Percentiles rank a stretch among this genome's conserved stretches.
Evolutionary conservation across 2,888 invertebrate genomes (phyloP).

Genomic region (Dynastes grantii): DNA sequence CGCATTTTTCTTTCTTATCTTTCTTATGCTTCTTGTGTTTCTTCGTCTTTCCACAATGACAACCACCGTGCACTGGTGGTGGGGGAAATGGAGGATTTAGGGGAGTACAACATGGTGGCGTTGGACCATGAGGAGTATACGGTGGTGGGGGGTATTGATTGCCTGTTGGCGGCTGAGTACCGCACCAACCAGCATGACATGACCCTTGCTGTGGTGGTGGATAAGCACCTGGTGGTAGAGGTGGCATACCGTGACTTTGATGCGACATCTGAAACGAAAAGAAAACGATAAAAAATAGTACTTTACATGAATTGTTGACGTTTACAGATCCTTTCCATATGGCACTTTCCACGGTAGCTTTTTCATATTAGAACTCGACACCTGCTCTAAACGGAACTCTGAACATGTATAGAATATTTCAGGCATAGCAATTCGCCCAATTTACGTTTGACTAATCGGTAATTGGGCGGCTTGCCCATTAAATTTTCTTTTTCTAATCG

Average conservation of each 20-base stretch:
- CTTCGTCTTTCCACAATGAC: neutral
- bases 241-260: constrained; percentile 39
- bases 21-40: constrained; percentile 1
- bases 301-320: no score
- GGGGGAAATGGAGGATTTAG: neutral
- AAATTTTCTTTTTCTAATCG: no score
- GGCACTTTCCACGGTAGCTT: no score
- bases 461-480: no score
- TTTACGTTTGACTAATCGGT: no score
- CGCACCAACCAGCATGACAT: neutral
- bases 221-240: constrained; percentile 42
- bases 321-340: no score
- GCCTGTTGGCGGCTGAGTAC: neutral
- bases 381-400: no score
- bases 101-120: neutral
- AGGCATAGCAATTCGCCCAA: no score
- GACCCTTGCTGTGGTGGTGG: neutral
- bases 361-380: no score
- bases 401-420: no score
- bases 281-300: no score
- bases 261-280: neutral
- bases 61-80: neutral
- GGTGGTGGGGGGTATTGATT: constrained; percentile 18
- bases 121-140: neutral
- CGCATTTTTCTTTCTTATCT: constrained; percentile 51